Evolutionary conservation across 2,113 vertebrate genomes (phyloP), one percentile per base, ranked within the genome.

Genomic region (Brachyistius frenatus): DNA sequence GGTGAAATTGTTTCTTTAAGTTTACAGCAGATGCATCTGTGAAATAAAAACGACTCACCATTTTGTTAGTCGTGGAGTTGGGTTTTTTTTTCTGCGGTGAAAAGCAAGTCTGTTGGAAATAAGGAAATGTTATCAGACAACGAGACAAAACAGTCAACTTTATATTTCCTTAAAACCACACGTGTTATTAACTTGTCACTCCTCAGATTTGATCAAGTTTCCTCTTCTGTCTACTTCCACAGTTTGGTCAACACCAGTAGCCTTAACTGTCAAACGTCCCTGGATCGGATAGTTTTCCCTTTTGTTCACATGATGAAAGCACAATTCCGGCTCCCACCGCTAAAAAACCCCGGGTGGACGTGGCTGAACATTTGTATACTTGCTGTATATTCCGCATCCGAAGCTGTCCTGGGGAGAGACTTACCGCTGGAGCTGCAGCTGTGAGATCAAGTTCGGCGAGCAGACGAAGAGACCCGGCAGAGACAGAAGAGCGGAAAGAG

Each of bases 21-120:
- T 6, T 31, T 6, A 30, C 5, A 8, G 15, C 5, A 55, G 9
- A 36, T 66, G 44, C 57, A 30, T 2, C 7, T 15, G 4, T 32
- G 8, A n/a, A 55, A 49, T n/a, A 8, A n/a, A 65, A 66, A 14
- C 2, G 2, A 91, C 92, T 92, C 76, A 92, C 92, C 92, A 93
- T 93, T 73, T 84, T 84, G 73, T 73, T 5, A 31, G 74, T 69
- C 23, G 63, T 64, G 32, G 32, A 13, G 6, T 23, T 23, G 23
- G 6, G 13, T 16, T 65, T 60, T 81, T 65, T 32, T 81, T 62
- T 35, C 66, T 68, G 13, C 23, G 46, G 13, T n/a, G 16, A 14
- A 33, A 52, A 74, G 13, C 30, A 75, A 14, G 15, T 84, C 92
- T 92, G 82, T 37, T 8, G 35, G 23, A 58, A 1, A 79, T 0